Base-by-base conservation (phyloP, 2,797 vertebrate genomes). In the Phataginus tetradactyla region DNA sequence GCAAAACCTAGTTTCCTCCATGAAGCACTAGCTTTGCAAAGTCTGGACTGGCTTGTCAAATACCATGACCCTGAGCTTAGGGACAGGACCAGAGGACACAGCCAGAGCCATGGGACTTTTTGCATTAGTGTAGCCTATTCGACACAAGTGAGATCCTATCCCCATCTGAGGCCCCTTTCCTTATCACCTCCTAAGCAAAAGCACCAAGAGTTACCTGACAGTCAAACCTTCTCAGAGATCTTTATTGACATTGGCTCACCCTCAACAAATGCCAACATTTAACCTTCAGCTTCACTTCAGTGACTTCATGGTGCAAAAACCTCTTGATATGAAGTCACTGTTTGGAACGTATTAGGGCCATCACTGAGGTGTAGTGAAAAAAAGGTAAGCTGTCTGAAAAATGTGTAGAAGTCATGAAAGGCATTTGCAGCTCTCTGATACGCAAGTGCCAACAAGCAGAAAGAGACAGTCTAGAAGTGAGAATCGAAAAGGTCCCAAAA, bases 51-150 rank as follows among this genome's bases (percentile, higher is more conserved):
- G 59, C 61, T 25, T 20, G 5, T 57, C 34, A 69, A 86, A 53
- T n/a, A 39, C n/a, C 63, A 0, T 3, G 84, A 68, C 18, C 17
- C 17, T 9, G 3, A 87, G 78, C 37, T 34, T 17, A 86, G 20
- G 68, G 27, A 61, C 78, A 86, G 0, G 0, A 18, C 13, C 1
- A 0, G 34, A 85, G 81, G 57, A 59, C 80, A 83, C 6, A 42
- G 69, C 69, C 1, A 4, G 32, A 90, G 59, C 45, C 80, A 42
- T 9, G 15, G 3, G 49, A 32, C 42, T 53, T 64, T 83, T 89
- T 68, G 25, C 4, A 5, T n/a, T 1, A 7, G 29, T 51, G 37
- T 5, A 23, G 68, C 0, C 5, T 10, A 4, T 0, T 0, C n/a
- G 55, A 57, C 23, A 13, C 71, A 61, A 66, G 53, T 55, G 5